Evolutionary conservation across 2,797 vertebrate genomes (phyloP).

Genomic region (Xerus rutilus): DNA sequence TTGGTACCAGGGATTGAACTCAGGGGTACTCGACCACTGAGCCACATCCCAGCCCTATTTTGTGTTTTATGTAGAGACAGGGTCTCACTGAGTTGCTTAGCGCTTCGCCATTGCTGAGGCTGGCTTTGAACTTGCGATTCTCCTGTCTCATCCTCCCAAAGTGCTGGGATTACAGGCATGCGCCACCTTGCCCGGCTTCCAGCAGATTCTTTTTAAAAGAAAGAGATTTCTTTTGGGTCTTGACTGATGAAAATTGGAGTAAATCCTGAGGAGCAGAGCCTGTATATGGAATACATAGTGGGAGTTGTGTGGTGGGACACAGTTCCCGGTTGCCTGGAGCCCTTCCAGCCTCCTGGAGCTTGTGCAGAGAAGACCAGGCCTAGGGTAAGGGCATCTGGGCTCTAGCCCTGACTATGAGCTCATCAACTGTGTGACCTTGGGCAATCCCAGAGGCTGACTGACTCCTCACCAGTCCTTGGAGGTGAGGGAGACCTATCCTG

Average conservation of each 20-base stretch:
- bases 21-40: no score
- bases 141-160: no score
- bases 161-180: no score
- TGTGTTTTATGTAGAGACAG: no score
- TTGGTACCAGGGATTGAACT: no score
- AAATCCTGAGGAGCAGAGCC: neutral
- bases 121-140: no score
- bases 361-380: neutral
- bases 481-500: rapidly evolving
- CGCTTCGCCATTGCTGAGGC: no score
- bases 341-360: neutral
- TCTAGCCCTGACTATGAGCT: neutral
- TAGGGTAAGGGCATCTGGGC: neutral
- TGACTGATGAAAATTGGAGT: neutral
- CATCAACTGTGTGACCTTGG: neutral
- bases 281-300: neutral
- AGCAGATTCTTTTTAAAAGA: neutral
- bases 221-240: neutral
- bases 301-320: neutral
- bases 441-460: neutral
- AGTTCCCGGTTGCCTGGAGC: neutral
- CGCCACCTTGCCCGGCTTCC: no score
- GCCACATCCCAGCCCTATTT: no score
- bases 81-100: no score
- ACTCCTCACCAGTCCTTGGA: neutral